Conservation (phyloP, 2,888 invertebrate species). For the Conomelus anceps region DNA sequence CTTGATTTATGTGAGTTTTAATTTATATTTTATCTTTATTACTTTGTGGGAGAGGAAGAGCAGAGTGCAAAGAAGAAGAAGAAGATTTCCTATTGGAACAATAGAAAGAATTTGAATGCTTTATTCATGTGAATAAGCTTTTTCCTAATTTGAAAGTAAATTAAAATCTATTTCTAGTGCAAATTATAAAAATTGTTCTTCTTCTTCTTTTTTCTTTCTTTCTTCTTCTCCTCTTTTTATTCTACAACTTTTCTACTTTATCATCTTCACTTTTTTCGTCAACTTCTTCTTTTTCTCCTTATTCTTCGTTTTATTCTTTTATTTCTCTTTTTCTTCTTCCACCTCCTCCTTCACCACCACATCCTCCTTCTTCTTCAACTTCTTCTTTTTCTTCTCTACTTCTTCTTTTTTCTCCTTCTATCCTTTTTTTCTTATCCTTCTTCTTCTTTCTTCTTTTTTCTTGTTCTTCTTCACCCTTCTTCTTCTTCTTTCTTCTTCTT, state of each 20-base stretch:
- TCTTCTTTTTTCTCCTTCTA: not conserved
- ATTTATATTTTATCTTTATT: not conserved
- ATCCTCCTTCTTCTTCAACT: not conserved
- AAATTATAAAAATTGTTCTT: too few species aligned
- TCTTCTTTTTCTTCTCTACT: not conserved
- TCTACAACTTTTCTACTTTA: too few species aligned
- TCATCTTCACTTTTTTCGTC: too few species aligned
- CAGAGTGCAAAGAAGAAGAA: too few species aligned
- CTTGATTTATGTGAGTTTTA: constrained; percentile 78
- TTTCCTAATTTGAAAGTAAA: too few species aligned
- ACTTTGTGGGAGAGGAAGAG: too few species aligned
- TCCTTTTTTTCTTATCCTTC: not conserved
- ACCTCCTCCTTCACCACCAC: not conserved
- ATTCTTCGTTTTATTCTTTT: not conserved
- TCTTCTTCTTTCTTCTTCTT: not conserved
- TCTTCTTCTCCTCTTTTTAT: too few species aligned
- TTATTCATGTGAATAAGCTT: too few species aligned
- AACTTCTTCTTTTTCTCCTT: not conserved
- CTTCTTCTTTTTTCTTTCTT: too few species aligned
- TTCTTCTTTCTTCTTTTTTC: not conserved
- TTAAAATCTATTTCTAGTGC: too few species aligned
- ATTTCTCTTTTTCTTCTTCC: not conserved
- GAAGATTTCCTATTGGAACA: too few species aligned
- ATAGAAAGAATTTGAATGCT: too few species aligned
- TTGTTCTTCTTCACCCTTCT: not conserved